Evolutionary conservation across 92 coral and sea anemone genomes (phyloP).

Genomic region (Zoanthus gigantus): DNA sequence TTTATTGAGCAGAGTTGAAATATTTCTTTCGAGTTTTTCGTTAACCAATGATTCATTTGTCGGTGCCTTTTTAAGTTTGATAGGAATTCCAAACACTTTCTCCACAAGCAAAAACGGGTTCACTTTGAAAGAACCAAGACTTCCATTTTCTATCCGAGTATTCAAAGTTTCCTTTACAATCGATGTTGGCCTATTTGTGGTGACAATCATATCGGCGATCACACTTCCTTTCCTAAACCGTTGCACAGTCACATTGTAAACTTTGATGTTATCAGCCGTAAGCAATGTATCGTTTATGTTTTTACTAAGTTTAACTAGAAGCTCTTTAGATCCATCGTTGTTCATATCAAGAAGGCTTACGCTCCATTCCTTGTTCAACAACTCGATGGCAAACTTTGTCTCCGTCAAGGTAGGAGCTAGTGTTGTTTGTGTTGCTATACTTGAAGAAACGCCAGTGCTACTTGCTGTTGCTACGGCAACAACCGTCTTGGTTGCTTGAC

Average conservation of each 20-base stretch:
- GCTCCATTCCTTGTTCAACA: constrained; percentile 1
- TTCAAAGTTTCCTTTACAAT: background rate
- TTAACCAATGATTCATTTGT: background rate
- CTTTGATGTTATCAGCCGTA: background rate
- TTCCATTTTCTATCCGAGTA: background rate
- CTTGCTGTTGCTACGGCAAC: background rate
- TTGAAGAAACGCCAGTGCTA: background rate
- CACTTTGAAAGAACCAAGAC: background rate
- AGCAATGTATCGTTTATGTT: constrained; percentile 13
- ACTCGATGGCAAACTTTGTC: constrained; percentile 25
- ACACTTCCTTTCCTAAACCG: constrained; percentile 37
- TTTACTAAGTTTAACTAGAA: background rate
- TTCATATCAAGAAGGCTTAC: background rate
- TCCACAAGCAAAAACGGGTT: background rate
- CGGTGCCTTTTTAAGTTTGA: background rate
- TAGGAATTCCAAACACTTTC: constrained; percentile 19
- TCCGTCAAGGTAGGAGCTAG: background rate
- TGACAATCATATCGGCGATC: constrained; percentile 18
- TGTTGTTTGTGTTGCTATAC: constrained; percentile 14
- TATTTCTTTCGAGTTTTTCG: background rate
- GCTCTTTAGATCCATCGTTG: background rate
- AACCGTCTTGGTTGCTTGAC: background rate
- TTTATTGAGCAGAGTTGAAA: background rate
- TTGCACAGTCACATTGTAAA: background rate
- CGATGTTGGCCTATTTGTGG: background rate